A percentile compares a stretch with the other conserved stretches of the same genome.
Conservation (phyloP, 1,140 invertebrate species). For the Ips nitidus region DNA sequence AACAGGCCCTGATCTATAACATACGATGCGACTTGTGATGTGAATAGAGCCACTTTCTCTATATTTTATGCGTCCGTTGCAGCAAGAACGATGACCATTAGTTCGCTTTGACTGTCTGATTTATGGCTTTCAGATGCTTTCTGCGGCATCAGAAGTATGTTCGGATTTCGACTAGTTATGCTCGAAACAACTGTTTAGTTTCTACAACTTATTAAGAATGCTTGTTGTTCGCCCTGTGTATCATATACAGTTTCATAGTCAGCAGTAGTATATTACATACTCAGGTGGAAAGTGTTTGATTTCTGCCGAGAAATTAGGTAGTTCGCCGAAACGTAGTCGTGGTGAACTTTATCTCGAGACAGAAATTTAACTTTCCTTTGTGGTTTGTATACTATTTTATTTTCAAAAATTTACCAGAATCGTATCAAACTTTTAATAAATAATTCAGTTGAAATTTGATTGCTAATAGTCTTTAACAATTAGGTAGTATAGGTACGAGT, state of each 20-base stretch:
- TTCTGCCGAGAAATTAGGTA: too few relatives aligned
- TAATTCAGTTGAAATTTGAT: background rate
- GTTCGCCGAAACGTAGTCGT: too few relatives aligned
- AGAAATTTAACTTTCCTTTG: too few relatives aligned
- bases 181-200: conserved; percentile 2
- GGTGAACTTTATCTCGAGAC: too few relatives aligned
- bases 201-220: background rate
- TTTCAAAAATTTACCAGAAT: too few relatives aligned
- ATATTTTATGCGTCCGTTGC: conserved; percentile 38
- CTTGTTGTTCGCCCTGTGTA: too few relatives aligned
- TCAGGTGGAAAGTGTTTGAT: too few relatives aligned
- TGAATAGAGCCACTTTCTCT: conserved; percentile 46
- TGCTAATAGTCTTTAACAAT: background rate
- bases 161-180: conserved; percentile 26
- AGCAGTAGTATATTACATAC: too few relatives aligned
- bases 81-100: conserved; percentile 42
- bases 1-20: conserved; percentile 41
- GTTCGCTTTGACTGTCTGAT: conserved; percentile 33
- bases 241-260: too few relatives aligned
- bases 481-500: too few relatives aligned
- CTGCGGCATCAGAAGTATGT: conserved; percentile 9
- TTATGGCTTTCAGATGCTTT: conserved; percentile 21
- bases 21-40: conserved; percentile 43
- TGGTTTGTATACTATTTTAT: too few relatives aligned
- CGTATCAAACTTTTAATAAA: background rate